These are phyloP conservation scores for Perca fluviatilis DNA, from an alignment of 2,113 vertebrate genomes.

Conservation along the genomic window DNA sequence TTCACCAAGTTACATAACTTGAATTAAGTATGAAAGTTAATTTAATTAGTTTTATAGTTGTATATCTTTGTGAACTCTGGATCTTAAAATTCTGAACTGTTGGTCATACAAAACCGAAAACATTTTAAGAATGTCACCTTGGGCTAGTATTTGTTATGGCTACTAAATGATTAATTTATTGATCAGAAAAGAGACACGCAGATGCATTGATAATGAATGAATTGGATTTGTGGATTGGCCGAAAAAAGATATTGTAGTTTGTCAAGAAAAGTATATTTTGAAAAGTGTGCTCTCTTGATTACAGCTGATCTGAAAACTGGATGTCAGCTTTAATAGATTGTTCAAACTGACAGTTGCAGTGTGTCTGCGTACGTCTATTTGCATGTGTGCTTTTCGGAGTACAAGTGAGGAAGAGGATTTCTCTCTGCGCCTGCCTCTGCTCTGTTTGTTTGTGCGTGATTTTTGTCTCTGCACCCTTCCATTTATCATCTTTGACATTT, in stretches of 20 bases:
- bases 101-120: background rate
- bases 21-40: too few relatives aligned
- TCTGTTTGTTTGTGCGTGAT: constrained; percentile 66
- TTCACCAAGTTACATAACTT: too few relatives aligned
- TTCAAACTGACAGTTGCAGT: constrained; percentile 39
- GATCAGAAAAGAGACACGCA: background rate
- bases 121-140: background rate
- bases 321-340: constrained; percentile 29
- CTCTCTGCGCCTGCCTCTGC: constrained; percentile 28
- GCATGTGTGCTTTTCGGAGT: constrained; percentile 38
- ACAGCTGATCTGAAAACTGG: background rate
- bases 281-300: background rate
- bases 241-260: background rate
- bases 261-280: background rate
- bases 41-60: background rate
- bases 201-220: background rate
- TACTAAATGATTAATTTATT: background rate
- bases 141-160: background rate
- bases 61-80: background rate
- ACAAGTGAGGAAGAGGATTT: constrained; percentile 36
- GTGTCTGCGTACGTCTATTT: constrained; percentile 4
- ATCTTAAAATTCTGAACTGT: background rate
- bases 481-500: constrained; percentile 89
- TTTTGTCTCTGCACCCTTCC: constrained; percentile 81
- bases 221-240: background rate